A percentile compares a stretch with the other conserved stretches of the same genome.
Conservation (phyloP, 1,140 invertebrate species). For the Paraescarpia echinospica region DNA sequence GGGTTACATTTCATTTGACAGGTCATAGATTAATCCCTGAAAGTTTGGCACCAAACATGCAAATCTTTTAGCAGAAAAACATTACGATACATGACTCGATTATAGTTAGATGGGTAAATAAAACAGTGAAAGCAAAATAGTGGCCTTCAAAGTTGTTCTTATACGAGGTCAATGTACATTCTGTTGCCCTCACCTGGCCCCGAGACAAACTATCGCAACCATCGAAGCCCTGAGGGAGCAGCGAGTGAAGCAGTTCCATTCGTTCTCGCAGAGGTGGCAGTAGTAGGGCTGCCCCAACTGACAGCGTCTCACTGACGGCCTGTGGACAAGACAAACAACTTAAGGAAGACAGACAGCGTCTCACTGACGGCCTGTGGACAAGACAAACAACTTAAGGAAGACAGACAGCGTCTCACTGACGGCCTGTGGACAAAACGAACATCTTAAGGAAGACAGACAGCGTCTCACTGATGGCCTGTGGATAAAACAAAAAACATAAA, state of each 20-base stretch:
- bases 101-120: too few species aligned
- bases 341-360: conserved; percentile 64
- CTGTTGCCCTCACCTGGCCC: conserved; percentile 61
- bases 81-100: too few species aligned
- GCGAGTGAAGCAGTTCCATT: conserved; percentile 64
- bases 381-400: too few species aligned
- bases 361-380: conserved; percentile 60
- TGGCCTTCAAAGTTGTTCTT: too few species aligned
- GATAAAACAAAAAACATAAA: conserved; percentile 20
- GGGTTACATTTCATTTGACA: too few species aligned
- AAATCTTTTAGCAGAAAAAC: too few species aligned
- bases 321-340: conserved; percentile 34
- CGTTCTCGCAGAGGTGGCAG: conserved; percentile 66
- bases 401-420: conserved; percentile 65
- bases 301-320: conserved; percentile 64
- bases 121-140: too few species aligned
- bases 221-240: conserved; percentile 63
- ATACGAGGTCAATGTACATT: too few species aligned
- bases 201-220: conserved; percentile 60
- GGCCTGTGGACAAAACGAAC: conserved; percentile 41
- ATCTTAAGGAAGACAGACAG: too few species aligned
- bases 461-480: conserved; percentile 62
- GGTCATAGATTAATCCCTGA: too few species aligned
- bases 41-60: too few species aligned
- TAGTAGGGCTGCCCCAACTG: conserved; percentile 65